Base-by-base conservation (phyloP, 64 coral and sea anemone genomes). In the Trachythela sp. region DNA sequence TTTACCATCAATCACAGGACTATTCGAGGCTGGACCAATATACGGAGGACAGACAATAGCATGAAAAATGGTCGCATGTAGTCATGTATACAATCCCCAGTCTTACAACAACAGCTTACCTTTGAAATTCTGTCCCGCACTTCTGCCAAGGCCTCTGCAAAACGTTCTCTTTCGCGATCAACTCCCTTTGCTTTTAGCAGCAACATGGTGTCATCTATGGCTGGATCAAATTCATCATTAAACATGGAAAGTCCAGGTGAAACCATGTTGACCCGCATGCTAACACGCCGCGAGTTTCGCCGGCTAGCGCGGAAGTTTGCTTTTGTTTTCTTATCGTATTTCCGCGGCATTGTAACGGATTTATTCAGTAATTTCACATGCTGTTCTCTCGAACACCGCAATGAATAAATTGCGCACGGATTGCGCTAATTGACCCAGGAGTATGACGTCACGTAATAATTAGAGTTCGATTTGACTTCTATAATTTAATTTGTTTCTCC, bases 371-470 rank as follows among this genome's bases (percentile, higher is more conserved):
- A 20, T 18, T 64, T 18, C 8, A 64, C 56, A 24, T 64, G 15
- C 56, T 64, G 15, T 26, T n/a, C 56, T 2, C 24, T 64, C 24
- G 20, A n/a, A 22, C 20, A 64, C 26, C 26, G 56, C 56, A 64
- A 7, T n/a, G 56, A 35, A 1, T 22, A 9, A 39, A 39, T 80
- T 80, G 75, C 59, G 59, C 30, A 68, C 59, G 30, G 15, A n/a
- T n/a, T n/a, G n/a, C 24, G 24, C 68, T 27, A 72, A 72, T 35
- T 72, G 24, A 72, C 1, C 33, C 29, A 1, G 24, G 68, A 72
- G 35, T 80, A 39, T 80, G 75, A 80, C 75, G 75, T 80, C 75
- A 64, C 56, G 75, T 80, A 80, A 80, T 36, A 37, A 39, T 80
- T 80, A 80, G 15, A 30, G 31, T 80, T 35, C 75, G 37, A 80